phyloP scores from a whole-genome alignment of 2,888 invertebrate species.

The Chesias legatella region DNA sequence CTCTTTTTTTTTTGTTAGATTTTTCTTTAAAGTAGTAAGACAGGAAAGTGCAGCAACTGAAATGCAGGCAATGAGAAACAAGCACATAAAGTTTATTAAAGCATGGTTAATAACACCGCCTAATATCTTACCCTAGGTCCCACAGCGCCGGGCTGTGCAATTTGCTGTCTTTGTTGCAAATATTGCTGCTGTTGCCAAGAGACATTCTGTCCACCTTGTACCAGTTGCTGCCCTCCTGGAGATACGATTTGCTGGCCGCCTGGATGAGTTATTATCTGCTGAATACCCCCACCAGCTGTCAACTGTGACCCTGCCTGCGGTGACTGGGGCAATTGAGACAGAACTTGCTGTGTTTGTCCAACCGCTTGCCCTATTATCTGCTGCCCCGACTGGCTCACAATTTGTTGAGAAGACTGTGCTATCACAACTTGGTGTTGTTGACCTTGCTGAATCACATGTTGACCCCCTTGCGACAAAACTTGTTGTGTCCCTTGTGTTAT shows the following conservation, averaged over 20 bases:
- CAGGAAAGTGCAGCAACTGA: constrained; percentile 2
- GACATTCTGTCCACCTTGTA: constrained; percentile 70
- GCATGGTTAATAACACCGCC: constrained; percentile 1
- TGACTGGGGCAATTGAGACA: constrained; percentile 68
- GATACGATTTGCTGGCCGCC: constrained; percentile 73
- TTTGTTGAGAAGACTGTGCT: constrained; percentile 72
- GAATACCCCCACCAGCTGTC: constrained; percentile 61
- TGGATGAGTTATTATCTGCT: constrained; percentile 75
- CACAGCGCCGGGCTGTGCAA: constrained; percentile 73
- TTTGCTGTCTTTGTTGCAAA: constrained; percentile 73
- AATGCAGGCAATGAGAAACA: constrained; percentile 18
- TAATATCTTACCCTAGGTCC: constrained; percentile 66
- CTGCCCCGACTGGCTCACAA: constrained; percentile 71
- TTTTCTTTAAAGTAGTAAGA: too few relatives aligned
- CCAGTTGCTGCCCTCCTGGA: constrained; percentile 68
- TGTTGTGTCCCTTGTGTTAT: constrained; percentile 67
- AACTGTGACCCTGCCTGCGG: constrained; percentile 60
- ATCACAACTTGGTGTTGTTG: constrained; percentile 74
- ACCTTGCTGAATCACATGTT: constrained; percentile 74
- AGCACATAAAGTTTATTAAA: constrained; percentile 15
- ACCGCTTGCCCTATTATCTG: constrained; percentile 68
- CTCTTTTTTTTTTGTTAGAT: too few relatives aligned
- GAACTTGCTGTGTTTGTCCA: constrained; percentile 64
- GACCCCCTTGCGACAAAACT: constrained; percentile 70
- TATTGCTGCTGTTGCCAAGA: constrained; percentile 77